Conservation (phyloP, 2,113 vertebrate species). For the Varanus komodoensis region DNA sequence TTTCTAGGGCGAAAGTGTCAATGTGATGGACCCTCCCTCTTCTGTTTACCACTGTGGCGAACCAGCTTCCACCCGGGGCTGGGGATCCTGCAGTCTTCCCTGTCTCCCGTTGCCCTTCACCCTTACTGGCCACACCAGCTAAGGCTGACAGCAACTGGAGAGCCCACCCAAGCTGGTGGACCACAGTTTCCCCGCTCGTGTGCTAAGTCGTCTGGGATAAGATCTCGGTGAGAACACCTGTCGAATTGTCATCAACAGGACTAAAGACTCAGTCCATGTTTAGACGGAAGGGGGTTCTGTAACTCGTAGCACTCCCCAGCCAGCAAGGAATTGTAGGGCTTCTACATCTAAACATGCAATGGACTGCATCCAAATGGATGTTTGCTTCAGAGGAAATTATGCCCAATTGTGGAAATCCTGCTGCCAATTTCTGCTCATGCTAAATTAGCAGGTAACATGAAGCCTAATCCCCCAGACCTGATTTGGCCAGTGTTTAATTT, state of each 20-base stretch:
- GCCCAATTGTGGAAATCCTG: neutral
- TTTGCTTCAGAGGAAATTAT: neutral
- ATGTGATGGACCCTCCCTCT: neutral
- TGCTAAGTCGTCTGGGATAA: neutral
- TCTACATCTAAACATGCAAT: no score
- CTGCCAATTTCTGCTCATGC: neutral
- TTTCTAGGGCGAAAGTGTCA: neutral
- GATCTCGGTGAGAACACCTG: neutral
- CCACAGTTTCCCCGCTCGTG: no score
- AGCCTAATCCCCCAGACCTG: neutral
- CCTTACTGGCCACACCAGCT: no score
- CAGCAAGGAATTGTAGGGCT: no score
- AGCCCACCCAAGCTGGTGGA: no score
- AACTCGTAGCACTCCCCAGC: no score
- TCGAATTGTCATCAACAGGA: neutral
- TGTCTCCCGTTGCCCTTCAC: no score
- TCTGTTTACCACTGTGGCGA: neutral
- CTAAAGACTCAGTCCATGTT: neutral
- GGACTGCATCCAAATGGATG: no score
- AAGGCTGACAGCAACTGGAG: no score
- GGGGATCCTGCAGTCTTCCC: no score
- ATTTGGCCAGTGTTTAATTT: neutral
- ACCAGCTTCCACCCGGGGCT: neutral
- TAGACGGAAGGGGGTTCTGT: neutral
- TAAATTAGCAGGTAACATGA: neutral